Evolutionary conservation across 1,140 invertebrate species (phyloP).

Genomic region (Micrasema longulum): DNA sequence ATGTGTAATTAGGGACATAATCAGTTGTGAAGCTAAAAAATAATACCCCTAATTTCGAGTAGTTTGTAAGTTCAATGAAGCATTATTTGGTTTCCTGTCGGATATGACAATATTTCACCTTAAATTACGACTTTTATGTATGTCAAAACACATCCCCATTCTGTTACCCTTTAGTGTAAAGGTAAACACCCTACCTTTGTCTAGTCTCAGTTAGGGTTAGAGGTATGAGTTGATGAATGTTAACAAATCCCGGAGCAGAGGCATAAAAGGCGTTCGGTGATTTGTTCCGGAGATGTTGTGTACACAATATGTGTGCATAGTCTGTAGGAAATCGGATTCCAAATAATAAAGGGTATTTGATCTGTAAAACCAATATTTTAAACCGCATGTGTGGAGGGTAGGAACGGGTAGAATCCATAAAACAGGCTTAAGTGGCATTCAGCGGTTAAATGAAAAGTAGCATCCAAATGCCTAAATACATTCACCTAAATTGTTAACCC

Average conservation of each 20-base stretch:
- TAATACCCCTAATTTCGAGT: no score
- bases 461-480: no score
- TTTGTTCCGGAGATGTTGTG: slow-evolving; percentile 43
- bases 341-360: slow-evolving; percentile 9
- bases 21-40: no score
- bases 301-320: slow-evolving; percentile 4
- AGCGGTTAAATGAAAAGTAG: background rate
- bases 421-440: background rate
- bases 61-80: background rate
- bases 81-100: background rate
- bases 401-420: slow-evolving; percentile 7
- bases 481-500: no score
- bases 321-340: slow-evolving; percentile 9
- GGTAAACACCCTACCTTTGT: slow-evolving; percentile 20
- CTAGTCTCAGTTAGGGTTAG: background rate
- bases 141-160: background rate
- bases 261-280: slow-evolving; percentile 37
- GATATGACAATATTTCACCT: background rate
- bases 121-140: slow-evolving; percentile 30
- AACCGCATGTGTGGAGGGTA: background rate
- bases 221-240: slow-evolving; percentile 36
- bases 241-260: slow-evolving; percentile 46
- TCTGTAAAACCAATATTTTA: slow-evolving; percentile 5
- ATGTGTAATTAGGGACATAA: no score
- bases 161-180: slow-evolving; percentile 1